Evolutionary conservation across 2,888 invertebrate genomes (phyloP).

Genomic region (Caenorhabditis sp.): DNA sequence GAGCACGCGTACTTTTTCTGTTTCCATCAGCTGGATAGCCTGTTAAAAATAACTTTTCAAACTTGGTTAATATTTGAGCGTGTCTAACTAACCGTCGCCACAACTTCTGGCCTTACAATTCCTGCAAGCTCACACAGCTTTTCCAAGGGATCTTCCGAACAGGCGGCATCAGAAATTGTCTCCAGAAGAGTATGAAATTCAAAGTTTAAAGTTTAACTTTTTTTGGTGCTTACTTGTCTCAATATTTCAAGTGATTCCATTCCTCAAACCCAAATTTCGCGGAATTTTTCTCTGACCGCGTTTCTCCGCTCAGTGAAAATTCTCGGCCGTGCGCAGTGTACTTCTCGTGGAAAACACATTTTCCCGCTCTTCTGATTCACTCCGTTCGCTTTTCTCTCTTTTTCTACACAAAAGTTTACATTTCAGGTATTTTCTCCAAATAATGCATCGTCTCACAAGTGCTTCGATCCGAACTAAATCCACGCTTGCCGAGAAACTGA

Average conservation of each 20-base stretch:
- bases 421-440: conserved; percentile 19
- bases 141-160: conserved; percentile 1
- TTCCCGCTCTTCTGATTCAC: too few species aligned
- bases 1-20: conserved; percentile 20
- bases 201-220: background rate
- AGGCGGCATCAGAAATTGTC: conserved; percentile 2
- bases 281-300: background rate
- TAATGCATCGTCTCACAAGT: conserved; percentile 34
- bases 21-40: conserved; percentile 34
- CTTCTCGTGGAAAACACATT: conserved; percentile 31
- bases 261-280: background rate
- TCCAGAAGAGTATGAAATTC: conserved; percentile 14
- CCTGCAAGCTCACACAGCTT: conserved; percentile 10
- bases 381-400: background rate
- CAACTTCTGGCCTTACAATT: conserved; percentile 7
- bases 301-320: background rate
- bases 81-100: conserved; percentile 15
- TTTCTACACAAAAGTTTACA: background rate
- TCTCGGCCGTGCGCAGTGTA: conserved; percentile 6
- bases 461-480: conserved; percentile 20
- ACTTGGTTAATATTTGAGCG: too few species aligned
- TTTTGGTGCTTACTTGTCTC: background rate
- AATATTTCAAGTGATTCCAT: conserved; percentile 19
- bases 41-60: background rate
- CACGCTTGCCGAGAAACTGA: conserved; percentile 46